A percentile compares a stretch with the other conserved stretches of the same genome.
Conservation (phyloP, 92 coral and sea anemone genomes). For the Siderastrea radians region DNA sequence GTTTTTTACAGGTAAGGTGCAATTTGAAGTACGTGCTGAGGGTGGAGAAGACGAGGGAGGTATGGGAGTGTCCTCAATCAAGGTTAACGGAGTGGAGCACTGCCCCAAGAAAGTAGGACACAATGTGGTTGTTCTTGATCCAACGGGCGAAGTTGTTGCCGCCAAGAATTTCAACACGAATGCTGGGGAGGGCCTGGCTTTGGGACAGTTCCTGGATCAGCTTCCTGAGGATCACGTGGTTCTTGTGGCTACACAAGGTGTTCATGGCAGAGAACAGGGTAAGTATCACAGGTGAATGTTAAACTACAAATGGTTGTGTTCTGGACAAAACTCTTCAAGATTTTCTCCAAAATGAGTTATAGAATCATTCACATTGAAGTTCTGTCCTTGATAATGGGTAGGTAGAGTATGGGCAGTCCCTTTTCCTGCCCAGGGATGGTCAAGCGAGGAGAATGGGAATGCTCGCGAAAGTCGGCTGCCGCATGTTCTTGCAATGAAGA, state of each 20-base stretch:
- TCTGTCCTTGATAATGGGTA: no score
- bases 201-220: constrained; percentile 90
- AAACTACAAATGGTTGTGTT: no score
- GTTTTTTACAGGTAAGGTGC: constrained; percentile 80
- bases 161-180: constrained; percentile 93
- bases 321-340: no score
- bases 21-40: constrained; percentile 92
- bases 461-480: no score
- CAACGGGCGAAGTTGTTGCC: constrained; percentile 89
- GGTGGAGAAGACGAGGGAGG: constrained; percentile 99
- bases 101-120: constrained; percentile 96
- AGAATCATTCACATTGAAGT: no score
- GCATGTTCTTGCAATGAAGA: no score
- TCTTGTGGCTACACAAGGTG: constrained; percentile 92
- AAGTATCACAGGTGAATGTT: not conserved
- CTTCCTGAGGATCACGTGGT: constrained; percentile 97
- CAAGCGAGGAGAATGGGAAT: no score
- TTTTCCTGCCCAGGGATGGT: no score
- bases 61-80: constrained; percentile 91
- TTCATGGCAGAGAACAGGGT: constrained; percentile 85
- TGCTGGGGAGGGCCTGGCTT: constrained; percentile 86
- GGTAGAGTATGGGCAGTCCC: no score
- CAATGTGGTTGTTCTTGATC: constrained; percentile 95
- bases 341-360: no score
- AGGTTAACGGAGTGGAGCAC: constrained; percentile 94